Base-by-base conservation (phyloP, 2,888 invertebrate genomes). In the Gibbula magus region DNA sequence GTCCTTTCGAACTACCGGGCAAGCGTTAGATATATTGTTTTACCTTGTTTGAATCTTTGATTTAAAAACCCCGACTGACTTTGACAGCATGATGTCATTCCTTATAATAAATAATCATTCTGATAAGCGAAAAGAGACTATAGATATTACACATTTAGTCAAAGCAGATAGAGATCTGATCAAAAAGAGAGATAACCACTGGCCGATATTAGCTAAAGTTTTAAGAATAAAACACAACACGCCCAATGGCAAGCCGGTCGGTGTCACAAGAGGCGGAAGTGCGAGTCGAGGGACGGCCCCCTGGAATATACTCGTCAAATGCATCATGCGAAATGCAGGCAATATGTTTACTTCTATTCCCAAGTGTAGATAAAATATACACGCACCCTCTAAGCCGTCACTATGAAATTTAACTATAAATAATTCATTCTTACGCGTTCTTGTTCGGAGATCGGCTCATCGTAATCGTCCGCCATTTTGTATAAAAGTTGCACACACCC, bases 381-480 rank as follows among this genome's bases (percentile, higher is more conserved):
- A 10, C 13, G 45, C 5, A 10, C 13, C 5, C 10, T 45, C 45
- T 10, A 10, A 45, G 45, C 13, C 45, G 10, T 45, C 45, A 45
- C 45, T 13, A 45, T 8, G 45, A 45, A 1, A 45, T 13, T 10
- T 61, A 25, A 61, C 20, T 13, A 29, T 61, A 25, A 61, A 25
- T 7, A 25, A 29, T 67, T 77, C 52, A 45, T 20, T 77, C 70
- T 79, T 86, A 90, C 91, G 88, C 87, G 88, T 79, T 91, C 90
- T 81, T 87, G 85, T 74, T 90, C 91, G 53, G 89, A 87, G 79
- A 91, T 89, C 73, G 88, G 88, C 54, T 91, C 89, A 39, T 87
- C 89, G 79, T 83, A 84, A 56, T 88, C 88, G 81, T 89, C 89
- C 81, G 89, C 89, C 90, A 90, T 90, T 85, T 89, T 89, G 86